Percentiles rank a stretch among this genome's conserved stretches.
phyloP scores from a whole-genome alignment of 2,797 vertebrate genomes.

The Sitta carolinensis region DNA sequence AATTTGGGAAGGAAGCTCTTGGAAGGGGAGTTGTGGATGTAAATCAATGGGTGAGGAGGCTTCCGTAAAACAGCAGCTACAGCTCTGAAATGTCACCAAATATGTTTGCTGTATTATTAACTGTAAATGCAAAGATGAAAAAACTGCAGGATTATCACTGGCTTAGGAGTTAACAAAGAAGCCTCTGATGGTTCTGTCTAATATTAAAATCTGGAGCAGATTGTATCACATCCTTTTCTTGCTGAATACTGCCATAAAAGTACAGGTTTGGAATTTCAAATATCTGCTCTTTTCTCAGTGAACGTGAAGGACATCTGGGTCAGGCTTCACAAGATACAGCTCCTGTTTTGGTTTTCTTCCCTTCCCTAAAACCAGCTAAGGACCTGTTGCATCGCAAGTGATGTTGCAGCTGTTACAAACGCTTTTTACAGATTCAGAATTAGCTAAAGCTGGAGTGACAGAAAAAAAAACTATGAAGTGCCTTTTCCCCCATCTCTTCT shows the following conservation, averaged over 20 bases:
- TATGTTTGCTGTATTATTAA: slow-evolving; percentile 4
- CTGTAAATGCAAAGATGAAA: neutral
- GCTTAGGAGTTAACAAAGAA: neutral
- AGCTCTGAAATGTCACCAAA: neutral
- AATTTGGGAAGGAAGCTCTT: slow-evolving; percentile 42
- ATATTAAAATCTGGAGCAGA: neutral
- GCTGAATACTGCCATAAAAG: neutral
- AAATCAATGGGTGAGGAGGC: slow-evolving; percentile 37
- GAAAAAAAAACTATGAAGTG: neutral
- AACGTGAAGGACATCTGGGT: neutral
- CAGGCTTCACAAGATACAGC: neutral
- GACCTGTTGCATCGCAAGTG: neutral
- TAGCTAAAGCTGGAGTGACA: neutral
- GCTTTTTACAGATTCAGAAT: neutral
- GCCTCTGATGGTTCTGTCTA: neutral
- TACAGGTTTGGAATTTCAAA: neutral
- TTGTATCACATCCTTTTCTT: neutral
- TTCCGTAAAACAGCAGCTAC: neutral
- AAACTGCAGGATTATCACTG: neutral
- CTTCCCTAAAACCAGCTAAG: neutral
- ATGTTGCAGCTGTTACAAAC: neutral
- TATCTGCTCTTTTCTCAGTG: neutral
- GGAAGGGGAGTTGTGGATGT: slow-evolving; percentile 31
- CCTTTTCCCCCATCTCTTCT: neutral
- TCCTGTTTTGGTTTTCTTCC: neutral